Evolutionary conservation across 23 tunicate genomes (phyloP).

Genomic region (Phallusia fumigata): DNA sequence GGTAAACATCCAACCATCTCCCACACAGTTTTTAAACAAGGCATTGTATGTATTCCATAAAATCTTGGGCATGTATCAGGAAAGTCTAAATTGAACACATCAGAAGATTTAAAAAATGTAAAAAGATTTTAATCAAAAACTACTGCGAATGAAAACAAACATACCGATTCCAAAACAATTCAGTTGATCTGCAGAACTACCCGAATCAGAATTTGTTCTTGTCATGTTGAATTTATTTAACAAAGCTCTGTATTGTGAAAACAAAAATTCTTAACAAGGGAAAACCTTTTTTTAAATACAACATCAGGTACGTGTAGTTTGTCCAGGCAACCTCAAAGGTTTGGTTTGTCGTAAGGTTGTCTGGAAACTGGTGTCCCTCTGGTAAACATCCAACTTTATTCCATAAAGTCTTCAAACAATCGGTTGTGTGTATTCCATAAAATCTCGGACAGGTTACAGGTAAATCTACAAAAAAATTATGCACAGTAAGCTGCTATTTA

Average conservation of each 20-base stretch:
- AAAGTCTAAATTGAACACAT: too few relatives aligned
- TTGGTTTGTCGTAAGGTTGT: not conserved
- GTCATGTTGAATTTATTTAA: not conserved
- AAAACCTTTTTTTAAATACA: too few relatives aligned
- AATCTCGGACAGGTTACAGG: not conserved
- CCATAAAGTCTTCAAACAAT: conserved; percentile 31
- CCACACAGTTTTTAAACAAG: not conserved
- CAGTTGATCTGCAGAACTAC: not conserved
- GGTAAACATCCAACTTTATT: conserved; percentile 8
- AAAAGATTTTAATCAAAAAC: conserved; percentile 12
- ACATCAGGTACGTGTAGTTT: not conserved
- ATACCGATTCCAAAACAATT: conserved; percentile 6
- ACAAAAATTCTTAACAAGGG: too few relatives aligned
- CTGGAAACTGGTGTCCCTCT: conserved; percentile 27
- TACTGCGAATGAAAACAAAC: too few relatives aligned
- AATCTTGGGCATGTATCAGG: not conserved
- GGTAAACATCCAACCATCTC: not conserved
- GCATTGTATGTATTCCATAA: not conserved
- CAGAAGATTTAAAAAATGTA: too few relatives aligned
- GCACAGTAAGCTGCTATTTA: too few relatives aligned
- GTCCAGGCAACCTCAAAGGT: not conserved
- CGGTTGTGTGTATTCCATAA: conserved; percentile 26
- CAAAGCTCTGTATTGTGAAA: not conserved
- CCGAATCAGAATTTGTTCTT: not conserved
- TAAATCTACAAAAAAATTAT: not conserved